Evolutionary conservation across 2,113 vertebrate species (phyloP).

Genomic region (Heterochromis multidens): DNA sequence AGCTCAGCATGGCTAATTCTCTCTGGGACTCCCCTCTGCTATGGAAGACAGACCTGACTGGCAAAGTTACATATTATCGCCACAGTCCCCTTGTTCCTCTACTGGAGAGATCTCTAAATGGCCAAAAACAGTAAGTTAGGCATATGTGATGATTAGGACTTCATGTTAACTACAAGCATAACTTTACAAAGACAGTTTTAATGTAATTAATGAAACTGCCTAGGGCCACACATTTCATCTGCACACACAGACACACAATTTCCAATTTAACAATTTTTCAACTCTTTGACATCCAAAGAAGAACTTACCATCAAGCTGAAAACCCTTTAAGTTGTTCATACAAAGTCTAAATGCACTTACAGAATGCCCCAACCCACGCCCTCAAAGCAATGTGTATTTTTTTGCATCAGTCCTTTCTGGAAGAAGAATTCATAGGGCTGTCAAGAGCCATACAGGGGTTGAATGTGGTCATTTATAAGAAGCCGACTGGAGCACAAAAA

Average conservation of each 20-base stretch:
- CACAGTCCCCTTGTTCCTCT: conserved; percentile 45
- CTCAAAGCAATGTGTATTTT: conserved; percentile 26
- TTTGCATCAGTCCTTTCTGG: conserved; percentile 43
- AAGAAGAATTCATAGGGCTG: conserved; percentile 59
- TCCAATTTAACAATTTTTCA: conserved; percentile 15
- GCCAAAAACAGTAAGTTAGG: neutral
- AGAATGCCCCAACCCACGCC: neutral
- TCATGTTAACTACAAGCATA: neutral
- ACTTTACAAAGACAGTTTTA: conserved; percentile 17
- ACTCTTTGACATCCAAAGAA: conserved; percentile 27
- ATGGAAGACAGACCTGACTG: conserved; percentile 61
- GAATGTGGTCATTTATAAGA: conserved; percentile 66
- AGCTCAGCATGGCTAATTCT: conserved; percentile 67
- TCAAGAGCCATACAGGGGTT: conserved; percentile 50
- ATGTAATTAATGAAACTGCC: conserved; percentile 25
- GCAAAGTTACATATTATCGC: conserved; percentile 71
- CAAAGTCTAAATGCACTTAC: conserved; percentile 34
- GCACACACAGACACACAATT: too few species aligned
- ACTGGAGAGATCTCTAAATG: neutral
- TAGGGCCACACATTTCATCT: neutral
- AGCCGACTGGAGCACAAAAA: conserved; percentile 61
- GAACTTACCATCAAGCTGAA: conserved; percentile 22
- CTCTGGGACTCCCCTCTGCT: conserved; percentile 62
- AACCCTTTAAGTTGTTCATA: conserved; percentile 40
- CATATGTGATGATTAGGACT: neutral